phyloP scores from a whole-genome alignment of 1,140 invertebrate species.

The Ganaspis sp. region DNA sequence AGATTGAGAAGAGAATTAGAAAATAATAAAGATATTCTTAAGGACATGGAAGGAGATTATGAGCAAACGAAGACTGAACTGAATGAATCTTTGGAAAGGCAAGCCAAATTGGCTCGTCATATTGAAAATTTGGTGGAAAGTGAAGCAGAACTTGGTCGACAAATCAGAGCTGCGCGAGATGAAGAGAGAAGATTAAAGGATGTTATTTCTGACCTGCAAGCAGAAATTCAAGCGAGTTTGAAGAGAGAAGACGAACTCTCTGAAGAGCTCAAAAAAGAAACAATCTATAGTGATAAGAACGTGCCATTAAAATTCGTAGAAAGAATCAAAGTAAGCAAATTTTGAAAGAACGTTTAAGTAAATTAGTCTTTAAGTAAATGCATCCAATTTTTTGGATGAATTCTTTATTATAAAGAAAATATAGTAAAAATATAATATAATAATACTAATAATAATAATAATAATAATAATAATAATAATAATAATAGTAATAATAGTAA shows the following conservation, averaged over 20 bases:
- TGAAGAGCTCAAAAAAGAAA: slow-evolving; percentile 55
- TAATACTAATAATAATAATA: too few relatives aligned
- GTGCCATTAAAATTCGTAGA: slow-evolving; percentile 71
- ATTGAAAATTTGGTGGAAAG: slow-evolving; percentile 53
- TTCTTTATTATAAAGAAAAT: not conserved
- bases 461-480: too few relatives aligned
- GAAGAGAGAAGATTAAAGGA: slow-evolving; percentile 61
- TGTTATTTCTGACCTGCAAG: slow-evolving; percentile 53
- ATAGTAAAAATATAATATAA: too few relatives aligned
- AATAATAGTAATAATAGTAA: too few relatives aligned
- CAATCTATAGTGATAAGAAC: slow-evolving; percentile 53
- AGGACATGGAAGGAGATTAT: slow-evolving; percentile 74
- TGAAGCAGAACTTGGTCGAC: slow-evolving; percentile 52
- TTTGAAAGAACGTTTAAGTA: too few relatives aligned
- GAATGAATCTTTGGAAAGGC: slow-evolving; percentile 52
- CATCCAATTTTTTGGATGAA: too few relatives aligned
- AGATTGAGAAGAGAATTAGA: slow-evolving; percentile 71
- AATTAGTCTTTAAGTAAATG: too few relatives aligned
- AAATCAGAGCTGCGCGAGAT: slow-evolving; percentile 46
- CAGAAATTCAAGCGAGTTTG: slow-evolving; percentile 44
- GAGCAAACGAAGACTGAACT: slow-evolving; percentile 66
- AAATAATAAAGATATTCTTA: slow-evolving; percentile 43
- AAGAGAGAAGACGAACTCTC: slow-evolving; percentile 66
- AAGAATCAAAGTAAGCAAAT: slow-evolving; percentile 73
- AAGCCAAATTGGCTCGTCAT: slow-evolving; percentile 47